Evolutionary conservation across 1,140 invertebrate genomes (phyloP).

Genomic region (Pomacea maculata): DNA sequence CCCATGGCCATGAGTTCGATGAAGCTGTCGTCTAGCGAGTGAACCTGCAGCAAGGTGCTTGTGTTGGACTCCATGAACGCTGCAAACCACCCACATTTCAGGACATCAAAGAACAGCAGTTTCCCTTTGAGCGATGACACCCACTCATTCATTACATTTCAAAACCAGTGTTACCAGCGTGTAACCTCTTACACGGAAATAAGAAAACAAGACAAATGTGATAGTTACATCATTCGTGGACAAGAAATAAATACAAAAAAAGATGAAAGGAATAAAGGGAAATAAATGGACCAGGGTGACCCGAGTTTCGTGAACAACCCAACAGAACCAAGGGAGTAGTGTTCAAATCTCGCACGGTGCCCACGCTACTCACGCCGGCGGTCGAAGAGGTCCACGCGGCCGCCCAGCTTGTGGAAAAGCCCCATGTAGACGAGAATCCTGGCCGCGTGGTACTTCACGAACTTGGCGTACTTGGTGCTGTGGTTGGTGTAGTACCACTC

Average conservation of each 20-base stretch:
- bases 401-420: slow-evolving; percentile 68
- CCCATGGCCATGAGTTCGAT: slow-evolving; percentile 64
- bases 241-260: background rate
- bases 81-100: slow-evolving; percentile 29
- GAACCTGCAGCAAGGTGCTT: slow-evolving; percentile 54
- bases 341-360: background rate
- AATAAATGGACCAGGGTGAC: background rate
- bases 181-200: too few relatives aligned
- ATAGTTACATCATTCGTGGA: too few relatives aligned
- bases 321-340: background rate
- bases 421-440: slow-evolving; percentile 74
- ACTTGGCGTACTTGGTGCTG: slow-evolving; percentile 76
- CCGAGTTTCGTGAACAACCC: background rate
- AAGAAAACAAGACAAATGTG: too few relatives aligned
- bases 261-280: background rate
- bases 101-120: too few relatives aligned
- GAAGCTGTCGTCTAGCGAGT: slow-evolving; percentile 62
- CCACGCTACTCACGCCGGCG: slow-evolving; percentile 49
- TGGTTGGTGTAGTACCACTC: slow-evolving; percentile 83
- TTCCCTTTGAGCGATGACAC: too few relatives aligned
- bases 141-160: too few relatives aligned
- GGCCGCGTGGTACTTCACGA: slow-evolving; percentile 78
- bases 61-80: slow-evolving; percentile 52
- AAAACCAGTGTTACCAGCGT: too few relatives aligned
- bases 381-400: slow-evolving; percentile 70